A percentile compares a stretch with the other conserved stretches of the same genome.
These are phyloP conservation scores for Calephelis nemesis DNA, from an alignment of 1,140 invertebrate species.

Conservation along the genomic window DNA sequence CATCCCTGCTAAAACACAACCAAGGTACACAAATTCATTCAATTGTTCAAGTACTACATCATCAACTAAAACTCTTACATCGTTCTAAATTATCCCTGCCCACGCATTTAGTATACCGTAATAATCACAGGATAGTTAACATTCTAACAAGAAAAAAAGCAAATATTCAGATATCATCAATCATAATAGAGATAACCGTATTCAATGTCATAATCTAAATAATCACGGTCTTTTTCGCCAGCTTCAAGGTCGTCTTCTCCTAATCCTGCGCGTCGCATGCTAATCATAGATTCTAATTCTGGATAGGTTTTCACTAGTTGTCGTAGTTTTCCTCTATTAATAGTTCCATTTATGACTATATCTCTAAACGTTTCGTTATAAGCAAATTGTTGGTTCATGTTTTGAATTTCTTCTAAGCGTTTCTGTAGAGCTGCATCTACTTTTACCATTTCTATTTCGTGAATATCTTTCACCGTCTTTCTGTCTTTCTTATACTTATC, in stretches of 20 bases:
- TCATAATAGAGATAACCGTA: conserved; percentile 54
- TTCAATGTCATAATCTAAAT: conserved; percentile 57
- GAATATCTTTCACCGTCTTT: conserved; percentile 49
- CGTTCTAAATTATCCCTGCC: no score
- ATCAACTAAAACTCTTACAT: no score
- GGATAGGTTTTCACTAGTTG: conserved; percentile 50
- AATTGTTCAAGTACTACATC: no score
- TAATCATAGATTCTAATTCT: conserved; percentile 39
- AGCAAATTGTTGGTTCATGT: conserved; percentile 47
- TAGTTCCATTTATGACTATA: conserved; percentile 51
- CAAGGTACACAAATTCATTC: no score
- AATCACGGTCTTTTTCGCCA: conserved; percentile 27
- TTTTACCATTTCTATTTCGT: conserved; percentile 49
- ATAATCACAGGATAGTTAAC: not conserved
- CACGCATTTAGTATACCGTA: not conserved
- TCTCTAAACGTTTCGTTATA: conserved; percentile 56
- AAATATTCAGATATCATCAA: not conserved
- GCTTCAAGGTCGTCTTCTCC: not conserved
- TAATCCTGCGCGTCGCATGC: conserved; percentile 29
- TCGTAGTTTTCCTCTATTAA: conserved; percentile 39
- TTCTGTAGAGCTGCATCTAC: conserved; percentile 46
- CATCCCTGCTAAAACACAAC: no score
- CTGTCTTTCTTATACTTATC: conserved; percentile 55
- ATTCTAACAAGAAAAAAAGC: not conserved
- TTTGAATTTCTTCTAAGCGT: conserved; percentile 44